phyloP scores from a whole-genome alignment of 1,140 invertebrate genomes.

The Drosophila pectinifera region DNA sequence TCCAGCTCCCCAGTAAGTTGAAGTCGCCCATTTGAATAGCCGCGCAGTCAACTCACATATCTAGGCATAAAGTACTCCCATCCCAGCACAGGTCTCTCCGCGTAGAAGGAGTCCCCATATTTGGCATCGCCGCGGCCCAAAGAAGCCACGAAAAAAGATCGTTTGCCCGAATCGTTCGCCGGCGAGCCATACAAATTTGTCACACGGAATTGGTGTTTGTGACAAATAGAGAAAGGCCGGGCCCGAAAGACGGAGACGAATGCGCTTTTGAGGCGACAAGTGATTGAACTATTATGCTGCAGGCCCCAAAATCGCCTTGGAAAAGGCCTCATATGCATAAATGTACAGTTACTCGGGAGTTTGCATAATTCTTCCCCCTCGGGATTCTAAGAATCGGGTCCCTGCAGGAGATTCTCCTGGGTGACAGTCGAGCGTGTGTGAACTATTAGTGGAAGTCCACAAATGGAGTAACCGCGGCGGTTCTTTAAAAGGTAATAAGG shows the following conservation, averaged over 20 bases:
- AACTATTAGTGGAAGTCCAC: conserved; percentile 34
- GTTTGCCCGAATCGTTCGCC: conserved; percentile 14
- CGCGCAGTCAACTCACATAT: conserved; percentile 43
- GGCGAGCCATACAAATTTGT: conserved; percentile 76
- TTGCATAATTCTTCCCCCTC: conserved; percentile 34
- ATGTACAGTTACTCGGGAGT: conserved; percentile 36
- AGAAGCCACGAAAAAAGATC: conserved; percentile 56
- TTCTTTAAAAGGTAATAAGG: conserved; percentile 28
- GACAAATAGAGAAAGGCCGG: conserved; percentile 71
- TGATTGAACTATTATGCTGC: conserved; percentile 79
- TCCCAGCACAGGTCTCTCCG: conserved; percentile 20
- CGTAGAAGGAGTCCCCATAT: conserved; percentile 66
- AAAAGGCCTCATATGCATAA: conserved; percentile 53
- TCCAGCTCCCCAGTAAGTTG: conserved; percentile 9
- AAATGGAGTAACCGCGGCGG: conserved; percentile 13
- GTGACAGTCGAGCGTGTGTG: conserved; percentile 20
- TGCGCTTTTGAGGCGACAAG: conserved; percentile 67
- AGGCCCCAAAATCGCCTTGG: conserved; percentile 51
- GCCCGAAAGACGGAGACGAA: conserved; percentile 13
- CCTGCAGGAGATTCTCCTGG: conserved; percentile 3
- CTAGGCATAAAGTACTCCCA: conserved; percentile 72
- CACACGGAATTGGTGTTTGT: conserved; percentile 83
- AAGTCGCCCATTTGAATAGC: conserved; percentile 71
- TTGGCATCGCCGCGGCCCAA: conserved; percentile 48
- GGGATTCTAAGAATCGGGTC: background rate